Percentiles rank a stretch among this genome's conserved stretches.
phyloP scores from a whole-genome alignment of 2,113 vertebrate genomes.

The Carollia perspicillata region DNA sequence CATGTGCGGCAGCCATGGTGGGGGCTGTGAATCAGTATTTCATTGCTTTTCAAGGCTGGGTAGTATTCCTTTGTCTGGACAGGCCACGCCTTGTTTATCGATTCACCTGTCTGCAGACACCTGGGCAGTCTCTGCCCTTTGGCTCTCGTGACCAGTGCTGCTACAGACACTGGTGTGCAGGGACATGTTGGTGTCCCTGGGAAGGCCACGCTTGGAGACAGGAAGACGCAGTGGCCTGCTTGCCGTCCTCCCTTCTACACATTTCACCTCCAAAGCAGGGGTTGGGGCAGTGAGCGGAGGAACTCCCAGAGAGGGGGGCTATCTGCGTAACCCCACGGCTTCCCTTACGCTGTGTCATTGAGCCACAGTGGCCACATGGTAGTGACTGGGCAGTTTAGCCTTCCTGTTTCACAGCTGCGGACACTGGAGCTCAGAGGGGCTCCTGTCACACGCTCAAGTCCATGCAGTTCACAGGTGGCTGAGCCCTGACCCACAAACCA shows the following conservation, averaged over 20 bases:
- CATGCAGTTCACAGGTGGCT: background rate
- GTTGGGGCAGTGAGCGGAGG: background rate
- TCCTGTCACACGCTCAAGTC: background rate
- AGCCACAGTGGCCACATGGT: background rate
- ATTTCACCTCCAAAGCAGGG: background rate
- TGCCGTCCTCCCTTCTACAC: background rate
- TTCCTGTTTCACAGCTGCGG: too few relatives aligned
- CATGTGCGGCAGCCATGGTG: too few relatives aligned
- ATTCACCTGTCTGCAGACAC: too few relatives aligned
- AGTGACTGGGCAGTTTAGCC: too few relatives aligned
- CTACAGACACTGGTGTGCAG: background rate
- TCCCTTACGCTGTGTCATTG: rapidly evolving
- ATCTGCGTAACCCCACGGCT: background rate
- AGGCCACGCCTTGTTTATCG: too few relatives aligned
- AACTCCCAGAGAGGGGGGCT: background rate
- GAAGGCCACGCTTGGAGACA: background rate
- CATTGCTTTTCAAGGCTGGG: background rate
- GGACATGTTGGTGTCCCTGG: background rate
- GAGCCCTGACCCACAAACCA: background rate
- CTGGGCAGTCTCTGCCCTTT: background rate
- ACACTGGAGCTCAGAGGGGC: too few relatives aligned
- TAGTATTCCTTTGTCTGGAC: background rate
- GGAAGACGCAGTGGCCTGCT: background rate
- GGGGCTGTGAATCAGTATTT: rapidly evolving
- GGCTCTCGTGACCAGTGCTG: background rate